Conservation (phyloP, 1,140 invertebrate species). For the Copidosoma floridanum region DNA sequence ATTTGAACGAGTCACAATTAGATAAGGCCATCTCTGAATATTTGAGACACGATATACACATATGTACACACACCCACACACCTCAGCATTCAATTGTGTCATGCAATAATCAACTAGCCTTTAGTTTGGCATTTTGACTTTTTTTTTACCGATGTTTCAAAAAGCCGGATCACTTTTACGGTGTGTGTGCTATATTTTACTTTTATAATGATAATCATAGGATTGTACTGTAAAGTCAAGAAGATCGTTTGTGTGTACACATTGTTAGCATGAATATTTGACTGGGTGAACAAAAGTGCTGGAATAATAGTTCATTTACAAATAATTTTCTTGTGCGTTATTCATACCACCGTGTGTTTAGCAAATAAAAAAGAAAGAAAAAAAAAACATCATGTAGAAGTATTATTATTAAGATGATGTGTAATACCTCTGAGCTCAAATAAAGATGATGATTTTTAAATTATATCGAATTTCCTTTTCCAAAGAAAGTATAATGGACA, state of each 20-base stretch:
- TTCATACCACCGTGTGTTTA: neutral
- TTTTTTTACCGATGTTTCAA: constrained; percentile 22
- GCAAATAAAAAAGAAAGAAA: neutral
- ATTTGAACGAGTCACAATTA: constrained; percentile 13
- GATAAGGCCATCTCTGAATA: constrained; percentile 22
- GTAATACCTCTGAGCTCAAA: no score
- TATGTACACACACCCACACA: constrained; percentile 37
- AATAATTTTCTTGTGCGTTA: constrained; percentile 12
- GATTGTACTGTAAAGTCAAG: neutral
- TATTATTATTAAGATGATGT: no score
- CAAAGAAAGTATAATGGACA: no score
- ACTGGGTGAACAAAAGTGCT: constrained; percentile 22
- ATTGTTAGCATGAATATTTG: constrained; percentile 19
- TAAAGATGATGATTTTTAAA: neutral
- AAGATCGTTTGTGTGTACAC: constrained; percentile 20
- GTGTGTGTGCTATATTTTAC: no score
- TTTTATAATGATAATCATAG: no score
- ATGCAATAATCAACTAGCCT: constrained; percentile 34
- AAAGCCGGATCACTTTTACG: constrained; percentile 18
- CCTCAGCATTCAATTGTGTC: no score
- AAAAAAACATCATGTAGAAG: neutral
- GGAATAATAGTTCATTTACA: constrained; percentile 19
- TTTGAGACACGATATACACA: constrained; percentile 35
- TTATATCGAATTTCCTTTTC: neutral
- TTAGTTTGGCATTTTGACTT: constrained; percentile 14